Percentiles rank a stretch among this genome's conserved stretches.
These are phyloP conservation scores for Nebria brevicollis DNA, from an alignment of 2,888 invertebrate species.

Conservation along the genomic window DNA sequence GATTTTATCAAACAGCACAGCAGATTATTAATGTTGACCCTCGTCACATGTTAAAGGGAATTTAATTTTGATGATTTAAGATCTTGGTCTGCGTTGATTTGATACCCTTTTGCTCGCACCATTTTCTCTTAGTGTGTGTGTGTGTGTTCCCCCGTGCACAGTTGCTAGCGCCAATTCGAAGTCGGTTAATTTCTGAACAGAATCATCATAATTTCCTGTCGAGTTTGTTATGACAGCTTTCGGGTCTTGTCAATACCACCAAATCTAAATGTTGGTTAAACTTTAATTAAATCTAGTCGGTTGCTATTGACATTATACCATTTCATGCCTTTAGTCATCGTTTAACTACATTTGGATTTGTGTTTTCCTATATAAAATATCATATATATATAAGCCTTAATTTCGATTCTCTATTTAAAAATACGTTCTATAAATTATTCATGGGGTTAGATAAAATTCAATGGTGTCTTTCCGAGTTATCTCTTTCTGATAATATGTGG, in stretches of 20 bases:
- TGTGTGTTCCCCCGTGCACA: background rate
- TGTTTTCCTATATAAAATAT: too few relatives aligned
- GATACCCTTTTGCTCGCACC: background rate
- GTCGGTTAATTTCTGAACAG: background rate
- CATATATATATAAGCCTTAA: too few relatives aligned
- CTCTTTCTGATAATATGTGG: conserved; percentile 33
- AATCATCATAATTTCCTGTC: background rate
- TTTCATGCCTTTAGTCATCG: background rate
- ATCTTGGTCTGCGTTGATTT: background rate
- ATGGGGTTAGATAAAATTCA: conserved; percentile 20
- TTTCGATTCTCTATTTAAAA: too few relatives aligned
- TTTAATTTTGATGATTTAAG: conserved; percentile 45
- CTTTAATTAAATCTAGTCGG: conserved; percentile 41
- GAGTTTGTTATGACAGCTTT: conserved; percentile 9
- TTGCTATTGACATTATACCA: conserved; percentile 28
- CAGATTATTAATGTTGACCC: conserved; percentile 39
- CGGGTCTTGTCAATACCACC: conserved; percentile 29
- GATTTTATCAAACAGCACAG: conserved; percentile 9
- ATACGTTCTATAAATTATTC: too few relatives aligned
- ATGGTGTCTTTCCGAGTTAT: conserved; percentile 22
- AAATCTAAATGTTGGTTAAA: conserved; percentile 39
- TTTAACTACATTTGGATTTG: background rate
- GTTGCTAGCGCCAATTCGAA: background rate
- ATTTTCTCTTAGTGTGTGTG: background rate
- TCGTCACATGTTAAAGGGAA: conserved; percentile 36